A percentile compares a stretch with the other conserved stretches of the same genome.
These are phyloP conservation scores for Vidua chalybeata DNA, from an alignment of 2,113 vertebrate genomes.

Conservation along the genomic window DNA sequence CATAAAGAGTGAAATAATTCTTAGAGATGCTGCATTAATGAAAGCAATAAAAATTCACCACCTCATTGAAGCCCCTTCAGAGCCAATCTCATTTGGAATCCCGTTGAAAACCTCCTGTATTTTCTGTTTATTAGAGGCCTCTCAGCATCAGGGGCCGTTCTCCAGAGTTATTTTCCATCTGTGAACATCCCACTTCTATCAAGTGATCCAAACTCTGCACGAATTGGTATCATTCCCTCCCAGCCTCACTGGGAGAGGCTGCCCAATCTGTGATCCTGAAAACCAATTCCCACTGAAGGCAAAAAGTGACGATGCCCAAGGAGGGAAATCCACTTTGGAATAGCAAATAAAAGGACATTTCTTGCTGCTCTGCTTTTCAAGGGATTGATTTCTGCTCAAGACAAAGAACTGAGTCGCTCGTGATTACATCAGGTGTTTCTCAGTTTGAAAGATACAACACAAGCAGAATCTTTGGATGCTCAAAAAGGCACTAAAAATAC, in stretches of 20 bases:
- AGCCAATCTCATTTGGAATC: not conserved
- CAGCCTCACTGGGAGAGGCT: not conserved
- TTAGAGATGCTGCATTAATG: not conserved
- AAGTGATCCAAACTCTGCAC: not conserved
- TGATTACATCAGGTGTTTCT: not conserved
- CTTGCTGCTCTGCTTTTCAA: not conserved
- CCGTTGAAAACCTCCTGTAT: not conserved
- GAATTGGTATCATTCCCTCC: not conserved
- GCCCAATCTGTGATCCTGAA: not conserved
- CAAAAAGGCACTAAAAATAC: not conserved
- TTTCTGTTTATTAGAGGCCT: not conserved
- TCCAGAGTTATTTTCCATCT: not conserved
- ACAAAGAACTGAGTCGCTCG: not conserved
- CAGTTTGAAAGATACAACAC: not conserved
- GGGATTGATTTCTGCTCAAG: constrained; percentile 17
- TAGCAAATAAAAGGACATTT: not conserved
- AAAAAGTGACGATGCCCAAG: not conserved
- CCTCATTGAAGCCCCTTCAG: not conserved
- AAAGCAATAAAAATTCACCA: not conserved
- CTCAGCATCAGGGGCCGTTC: fast-evolving
- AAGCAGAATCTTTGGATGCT: not conserved
- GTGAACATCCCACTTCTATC: not conserved
- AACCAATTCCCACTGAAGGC: not conserved
- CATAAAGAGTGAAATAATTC: not conserved
- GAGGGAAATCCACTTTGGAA: not conserved